Percentiles rank a stretch among this genome's conserved stretches.
These are phyloP conservation scores for Cerastoderma edule DNA, from an alignment of 2,888 invertebrate genomes.

Conservation along the genomic window DNA sequence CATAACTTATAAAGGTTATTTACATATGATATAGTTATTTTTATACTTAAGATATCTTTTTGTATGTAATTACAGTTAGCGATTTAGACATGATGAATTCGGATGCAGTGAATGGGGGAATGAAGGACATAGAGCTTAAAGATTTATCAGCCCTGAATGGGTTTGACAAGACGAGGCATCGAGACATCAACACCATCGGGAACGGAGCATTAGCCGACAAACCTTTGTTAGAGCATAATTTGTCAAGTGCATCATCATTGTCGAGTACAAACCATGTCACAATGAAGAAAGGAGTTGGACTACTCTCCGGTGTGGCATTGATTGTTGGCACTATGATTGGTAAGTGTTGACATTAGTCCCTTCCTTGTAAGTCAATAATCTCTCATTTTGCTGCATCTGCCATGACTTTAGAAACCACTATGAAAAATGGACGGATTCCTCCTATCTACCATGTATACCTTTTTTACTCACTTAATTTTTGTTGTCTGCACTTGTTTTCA, in stretches of 20 bases:
- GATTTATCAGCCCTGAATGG: constrained; percentile 29
- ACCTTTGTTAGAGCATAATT: constrained; percentile 22
- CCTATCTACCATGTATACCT: no score
- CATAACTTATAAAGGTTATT: no score
- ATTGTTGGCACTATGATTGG: constrained; percentile 95
- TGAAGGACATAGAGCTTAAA: constrained; percentile 49
- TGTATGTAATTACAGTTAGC: no score
- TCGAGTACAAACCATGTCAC: constrained; percentile 55
- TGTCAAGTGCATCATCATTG: constrained; percentile 23
- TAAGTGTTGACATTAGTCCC: no score
- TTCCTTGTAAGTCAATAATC: no score
- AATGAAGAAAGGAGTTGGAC: constrained; percentile 88
- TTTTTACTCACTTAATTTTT: no score
- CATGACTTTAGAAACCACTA: no score
- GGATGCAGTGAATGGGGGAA: constrained; percentile 43
- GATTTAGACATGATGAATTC: constrained; percentile 32
- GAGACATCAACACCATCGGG: background rate
- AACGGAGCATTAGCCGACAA: constrained; percentile 23
- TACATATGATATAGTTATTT: no score
- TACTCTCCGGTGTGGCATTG: constrained; percentile 92
- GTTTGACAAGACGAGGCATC: constrained; percentile 33
- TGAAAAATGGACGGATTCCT: no score
- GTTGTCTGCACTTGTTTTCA: constrained; percentile 6
- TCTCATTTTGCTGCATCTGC: no score
- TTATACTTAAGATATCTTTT: no score